Evolutionary conservation across 2,797 vertebrate species (phyloP).

Genomic region (Gallinago stenura): DNA sequence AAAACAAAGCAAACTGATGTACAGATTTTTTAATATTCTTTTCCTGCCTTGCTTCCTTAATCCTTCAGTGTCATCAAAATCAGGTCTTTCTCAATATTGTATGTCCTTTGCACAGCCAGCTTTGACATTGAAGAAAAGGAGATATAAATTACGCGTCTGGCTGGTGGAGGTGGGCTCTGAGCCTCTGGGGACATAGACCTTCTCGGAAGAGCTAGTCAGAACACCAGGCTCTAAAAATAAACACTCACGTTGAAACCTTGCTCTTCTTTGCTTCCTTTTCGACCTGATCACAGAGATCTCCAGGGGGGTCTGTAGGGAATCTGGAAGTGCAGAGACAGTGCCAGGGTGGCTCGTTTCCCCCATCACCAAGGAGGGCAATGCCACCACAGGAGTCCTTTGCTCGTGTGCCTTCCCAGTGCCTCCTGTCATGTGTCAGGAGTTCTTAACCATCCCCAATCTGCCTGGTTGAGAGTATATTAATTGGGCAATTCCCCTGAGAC

Average conservation of each 20-base stretch:
- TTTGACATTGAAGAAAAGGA: not conserved
- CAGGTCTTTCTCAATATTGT: not conserved
- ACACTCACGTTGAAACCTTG: not conserved
- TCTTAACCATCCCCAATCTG: not conserved
- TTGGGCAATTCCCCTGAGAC: not conserved
- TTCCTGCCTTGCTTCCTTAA: not conserved
- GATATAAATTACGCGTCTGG: not conserved
- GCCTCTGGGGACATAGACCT: not conserved
- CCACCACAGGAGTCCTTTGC: fast-evolving
- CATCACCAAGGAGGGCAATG: fast-evolving
- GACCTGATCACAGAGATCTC: not conserved
- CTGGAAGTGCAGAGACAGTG: not conserved
- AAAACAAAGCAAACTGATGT: not conserved
- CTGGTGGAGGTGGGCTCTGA: not conserved
- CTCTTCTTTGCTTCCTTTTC: not conserved
- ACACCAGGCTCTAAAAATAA: not conserved
- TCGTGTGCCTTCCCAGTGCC: not conserved
- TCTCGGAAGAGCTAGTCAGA: not conserved
- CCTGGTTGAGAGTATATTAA: not conserved
- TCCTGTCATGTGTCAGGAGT: not conserved
- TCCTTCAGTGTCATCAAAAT: not conserved
- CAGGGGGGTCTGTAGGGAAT: not conserved
- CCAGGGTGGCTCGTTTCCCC: not conserved
- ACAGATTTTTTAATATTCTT: not conserved
- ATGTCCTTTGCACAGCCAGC: not conserved